phyloP scores from a whole-genome alignment of 2,888 invertebrate species.

The Anthophora plumipes region DNA sequence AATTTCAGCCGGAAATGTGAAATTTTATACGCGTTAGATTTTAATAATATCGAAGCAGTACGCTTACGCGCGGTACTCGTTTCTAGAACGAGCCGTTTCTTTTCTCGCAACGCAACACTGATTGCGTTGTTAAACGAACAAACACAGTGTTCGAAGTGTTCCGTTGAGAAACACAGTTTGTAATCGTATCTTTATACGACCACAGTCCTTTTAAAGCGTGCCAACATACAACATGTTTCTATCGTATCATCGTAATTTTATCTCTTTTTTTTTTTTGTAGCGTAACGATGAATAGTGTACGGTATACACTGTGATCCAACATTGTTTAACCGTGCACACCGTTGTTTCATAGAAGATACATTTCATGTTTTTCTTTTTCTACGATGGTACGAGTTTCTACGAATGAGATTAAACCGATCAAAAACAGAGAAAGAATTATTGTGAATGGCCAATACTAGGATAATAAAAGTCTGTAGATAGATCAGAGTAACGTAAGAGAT shows the following conservation, averaged over 20 bases:
- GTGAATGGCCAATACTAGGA: slow-evolving; percentile 79
- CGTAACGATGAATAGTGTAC: slow-evolving; percentile 54
- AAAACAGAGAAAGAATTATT: slow-evolving; percentile 30
- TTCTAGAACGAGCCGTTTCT: neutral
- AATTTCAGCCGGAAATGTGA: neutral
- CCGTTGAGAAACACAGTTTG: slow-evolving; percentile 40
- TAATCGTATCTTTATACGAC: slow-evolving; percentile 62
- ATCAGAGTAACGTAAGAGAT: slow-evolving; percentile 53
- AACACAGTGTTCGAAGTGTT: neutral
- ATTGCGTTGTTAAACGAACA: neutral
- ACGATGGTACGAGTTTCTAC: slow-evolving; percentile 8
- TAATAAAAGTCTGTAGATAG: slow-evolving; percentile 81
- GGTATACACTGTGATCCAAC: slow-evolving; percentile 60
- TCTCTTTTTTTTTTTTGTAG: slow-evolving; percentile 42
- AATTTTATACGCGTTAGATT: slow-evolving; percentile 19
- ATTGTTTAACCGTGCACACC: too few relatives aligned
- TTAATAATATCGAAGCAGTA: slow-evolving; percentile 16
- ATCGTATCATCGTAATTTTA: slow-evolving; percentile 34
- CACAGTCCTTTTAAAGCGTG: slow-evolving; percentile 57
- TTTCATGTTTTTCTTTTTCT: neutral
- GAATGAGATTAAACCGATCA: slow-evolving; percentile 48
- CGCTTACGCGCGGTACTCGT: slow-evolving; percentile 28
- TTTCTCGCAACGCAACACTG: neutral
- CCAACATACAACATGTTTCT: slow-evolving; percentile 55
- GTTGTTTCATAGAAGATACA: too few relatives aligned